Evolutionary conservation across 2,797 vertebrate species (phyloP), one percentile per base, ranked within the genome.

Genomic region (Chaenodraco wilsoni): DNA sequence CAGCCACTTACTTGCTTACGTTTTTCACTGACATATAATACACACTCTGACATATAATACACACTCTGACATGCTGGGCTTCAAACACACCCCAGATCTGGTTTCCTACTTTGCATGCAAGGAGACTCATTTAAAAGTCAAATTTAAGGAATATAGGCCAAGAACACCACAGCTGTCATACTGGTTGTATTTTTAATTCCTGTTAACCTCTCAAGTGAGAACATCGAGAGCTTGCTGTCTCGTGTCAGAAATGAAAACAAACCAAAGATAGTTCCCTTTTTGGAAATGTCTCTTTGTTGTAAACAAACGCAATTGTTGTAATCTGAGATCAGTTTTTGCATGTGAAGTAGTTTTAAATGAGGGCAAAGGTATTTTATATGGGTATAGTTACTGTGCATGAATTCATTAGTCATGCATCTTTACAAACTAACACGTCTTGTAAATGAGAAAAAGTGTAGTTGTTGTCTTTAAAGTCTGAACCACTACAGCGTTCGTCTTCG

Each of bases 81-180:
- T 60, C 40, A 49, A 59, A 72, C 55, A 27, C 41, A 56, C 19
- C 45, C 11, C n/a, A 61, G 12, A 43, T 75, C 52, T 23, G 50
- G 43, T 19, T 48, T 68, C 15, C 45, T 48, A 58, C 10, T 81
- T 87, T 74, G 69, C 74, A 75, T 83, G 1, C n/a, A 65, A 72
- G 45, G 16, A 76, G 49, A 81, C 31, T 62, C 21, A 84, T 90
- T 89, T 88, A 74, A 84, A 89, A 89, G 82, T 84, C 78, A 90
- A 89, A 92, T 89, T 4, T 5, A 4, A 56, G 55, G 3, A 69
- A n/a, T 2, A n/a, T 46, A 58, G 11, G 69, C 33, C 15, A 65
- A 31, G 21, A 11, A 43, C 23, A 45, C 19, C 62, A 50, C 68
- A 74, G 55, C 41, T 55, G 66, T 54, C 48, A 50, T 5, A 11